Conservation (phyloP, 2,113 vertebrate species). For the Syngnathus typhle region DNA sequence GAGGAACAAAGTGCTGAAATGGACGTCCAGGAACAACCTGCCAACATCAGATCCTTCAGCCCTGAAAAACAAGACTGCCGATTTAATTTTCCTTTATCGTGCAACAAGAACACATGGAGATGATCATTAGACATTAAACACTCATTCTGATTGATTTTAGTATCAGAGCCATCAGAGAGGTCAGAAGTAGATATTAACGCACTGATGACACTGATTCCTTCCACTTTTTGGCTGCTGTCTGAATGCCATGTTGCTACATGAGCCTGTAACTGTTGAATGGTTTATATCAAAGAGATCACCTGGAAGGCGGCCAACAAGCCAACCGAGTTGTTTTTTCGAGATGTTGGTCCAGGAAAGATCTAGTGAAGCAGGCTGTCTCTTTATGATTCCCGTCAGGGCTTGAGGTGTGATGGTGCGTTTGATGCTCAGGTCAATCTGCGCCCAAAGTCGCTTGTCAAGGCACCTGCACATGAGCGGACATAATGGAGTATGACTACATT, state of each 20-base stretch:
- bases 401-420: conserved; percentile 90
- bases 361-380: conserved; percentile 87
- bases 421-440: conserved; percentile 88
- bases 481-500: neutral
- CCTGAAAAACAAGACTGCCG: conserved; percentile 45
- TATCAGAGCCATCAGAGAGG: no score
- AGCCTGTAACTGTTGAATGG: no score
- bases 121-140: no score
- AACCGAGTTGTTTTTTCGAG: conserved; percentile 95
- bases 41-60: conserved; percentile 89
- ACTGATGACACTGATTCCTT: no score
- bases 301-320: conserved; percentile 91
- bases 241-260: neutral
- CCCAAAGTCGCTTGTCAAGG: conserved; percentile 95
- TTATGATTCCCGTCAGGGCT: conserved; percentile 93
- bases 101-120: no score
- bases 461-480: conserved; percentile 71
- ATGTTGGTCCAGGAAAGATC: conserved; percentile 98
- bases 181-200: no score
- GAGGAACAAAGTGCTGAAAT: conserved; percentile 92
- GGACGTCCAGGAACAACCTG: conserved; percentile 90
- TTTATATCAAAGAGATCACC: conserved; percentile 56
- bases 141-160: no score
- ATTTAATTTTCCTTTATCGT: neutral
- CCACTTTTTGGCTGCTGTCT: no score